Evolutionary conservation across 2,888 invertebrate species (phyloP).

Genomic region (Cheilosia variabilis): DNA sequence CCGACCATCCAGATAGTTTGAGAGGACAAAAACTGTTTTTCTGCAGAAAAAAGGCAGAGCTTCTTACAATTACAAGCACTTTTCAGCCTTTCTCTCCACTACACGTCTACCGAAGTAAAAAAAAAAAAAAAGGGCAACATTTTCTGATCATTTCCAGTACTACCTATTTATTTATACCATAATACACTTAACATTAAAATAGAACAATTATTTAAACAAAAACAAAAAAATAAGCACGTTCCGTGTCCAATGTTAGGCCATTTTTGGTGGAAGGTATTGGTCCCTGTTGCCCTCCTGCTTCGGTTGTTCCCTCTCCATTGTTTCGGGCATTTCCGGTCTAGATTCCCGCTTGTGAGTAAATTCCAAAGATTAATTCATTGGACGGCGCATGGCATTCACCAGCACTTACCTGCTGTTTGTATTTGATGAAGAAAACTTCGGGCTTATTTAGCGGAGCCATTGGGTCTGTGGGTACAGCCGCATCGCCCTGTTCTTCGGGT

Average conservation of each 20-base stretch:
- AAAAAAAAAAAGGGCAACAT: too few species aligned
- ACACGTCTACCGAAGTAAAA: too few species aligned
- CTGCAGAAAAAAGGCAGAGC: too few species aligned
- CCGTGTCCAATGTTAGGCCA: neutral
- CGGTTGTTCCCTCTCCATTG: neutral
- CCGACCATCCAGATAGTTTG: too few species aligned
- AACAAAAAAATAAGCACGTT: neutral
- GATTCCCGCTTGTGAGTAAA: neutral
- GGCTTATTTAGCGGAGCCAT: constrained; percentile 9
- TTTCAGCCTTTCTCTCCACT: too few species aligned
- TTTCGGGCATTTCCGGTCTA: neutral
- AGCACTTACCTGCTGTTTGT: constrained; percentile 12
- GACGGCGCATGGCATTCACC: neutral
- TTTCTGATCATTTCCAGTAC: too few species aligned
- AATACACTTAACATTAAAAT: neutral
- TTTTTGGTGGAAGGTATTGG: neutral
- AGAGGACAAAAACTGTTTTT: too few species aligned
- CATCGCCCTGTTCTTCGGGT: neutral
- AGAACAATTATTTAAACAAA: neutral
- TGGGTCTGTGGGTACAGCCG: neutral
- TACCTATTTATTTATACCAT: neutral
- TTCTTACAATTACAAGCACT: too few species aligned
- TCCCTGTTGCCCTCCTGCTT: neutral
- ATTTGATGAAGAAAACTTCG: constrained; percentile 23
- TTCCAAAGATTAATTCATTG: neutral